These are phyloP conservation scores for Tor tambroides DNA, from an alignment of 2,113 vertebrate species.

Conservation along the genomic window DNA sequence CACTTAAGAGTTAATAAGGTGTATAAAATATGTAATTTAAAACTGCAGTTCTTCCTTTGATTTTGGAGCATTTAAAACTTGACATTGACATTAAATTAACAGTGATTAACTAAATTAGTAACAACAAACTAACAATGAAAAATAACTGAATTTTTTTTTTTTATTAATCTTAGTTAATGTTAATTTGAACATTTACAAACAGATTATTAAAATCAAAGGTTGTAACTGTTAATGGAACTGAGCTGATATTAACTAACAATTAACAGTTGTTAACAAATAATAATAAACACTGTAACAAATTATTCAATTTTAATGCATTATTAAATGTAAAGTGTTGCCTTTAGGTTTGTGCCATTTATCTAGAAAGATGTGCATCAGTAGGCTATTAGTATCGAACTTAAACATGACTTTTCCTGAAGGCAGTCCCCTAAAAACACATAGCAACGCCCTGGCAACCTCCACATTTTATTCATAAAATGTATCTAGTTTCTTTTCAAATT, in stretches of 20 bases:
- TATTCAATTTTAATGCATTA: no score
- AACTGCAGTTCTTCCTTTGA: neutral
- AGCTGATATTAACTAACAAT: no score
- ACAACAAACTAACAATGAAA: neutral
- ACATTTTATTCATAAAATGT: neutral
- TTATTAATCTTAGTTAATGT: neutral
- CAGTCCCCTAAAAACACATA: neutral
- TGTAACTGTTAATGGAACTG: neutral
- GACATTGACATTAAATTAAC: neutral
- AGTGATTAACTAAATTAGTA: neutral
- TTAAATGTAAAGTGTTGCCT: neutral
- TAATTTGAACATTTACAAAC: neutral
- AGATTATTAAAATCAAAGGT: neutral
- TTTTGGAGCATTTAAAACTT: neutral
- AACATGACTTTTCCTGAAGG: neutral
- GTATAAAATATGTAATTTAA: neutral
- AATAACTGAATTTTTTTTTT: neutral
- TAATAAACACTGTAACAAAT: neutral
- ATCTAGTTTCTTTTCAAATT: neutral
- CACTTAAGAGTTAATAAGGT: no score
- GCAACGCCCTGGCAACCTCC: neutral
- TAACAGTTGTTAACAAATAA: neutral
- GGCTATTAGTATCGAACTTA: neutral
- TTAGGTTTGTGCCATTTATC: neutral
- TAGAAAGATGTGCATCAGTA: neutral